Evolutionary conservation across 2,888 invertebrate species (phyloP).

Genomic region (Andrena praecox): DNA sequence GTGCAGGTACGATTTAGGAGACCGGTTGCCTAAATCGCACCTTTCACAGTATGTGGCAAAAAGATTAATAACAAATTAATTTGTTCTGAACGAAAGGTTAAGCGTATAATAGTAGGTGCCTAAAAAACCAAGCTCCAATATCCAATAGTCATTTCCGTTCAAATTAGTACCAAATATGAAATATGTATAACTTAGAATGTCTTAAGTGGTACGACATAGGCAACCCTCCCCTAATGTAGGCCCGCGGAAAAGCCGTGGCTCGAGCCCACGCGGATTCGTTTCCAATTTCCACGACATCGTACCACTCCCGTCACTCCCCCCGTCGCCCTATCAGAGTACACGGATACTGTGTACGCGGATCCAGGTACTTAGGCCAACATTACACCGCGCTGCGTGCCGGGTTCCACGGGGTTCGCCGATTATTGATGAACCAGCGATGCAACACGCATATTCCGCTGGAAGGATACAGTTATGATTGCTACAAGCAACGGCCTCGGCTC

Average conservation of each 20-base stretch:
- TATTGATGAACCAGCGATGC: conserved; percentile 70
- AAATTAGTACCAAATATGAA: too few species aligned
- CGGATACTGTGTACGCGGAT: conserved; percentile 38
- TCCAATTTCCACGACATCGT: conserved; percentile 56
- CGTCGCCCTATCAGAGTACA: conserved; percentile 9
- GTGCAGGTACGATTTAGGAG: too few species aligned
- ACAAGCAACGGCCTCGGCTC: conserved; percentile 58
- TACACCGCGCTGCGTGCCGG: conserved; percentile 64
- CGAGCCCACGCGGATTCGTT: conserved; percentile 40
- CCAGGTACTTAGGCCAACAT: conserved; percentile 60
- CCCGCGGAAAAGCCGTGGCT: conserved; percentile 20
- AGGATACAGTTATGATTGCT: conserved; percentile 79
- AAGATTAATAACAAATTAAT: too few species aligned
- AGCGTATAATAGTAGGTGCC: too few species aligned
- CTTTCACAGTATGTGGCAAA: too few species aligned
- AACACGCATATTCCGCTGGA: conserved; percentile 62
- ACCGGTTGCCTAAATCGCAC: too few species aligned
- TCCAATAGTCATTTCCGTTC: too few species aligned
- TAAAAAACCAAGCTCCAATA: too few species aligned
- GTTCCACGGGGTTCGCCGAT: conserved; percentile 65
- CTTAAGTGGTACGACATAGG: too few species aligned
- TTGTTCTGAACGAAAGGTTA: too few species aligned
- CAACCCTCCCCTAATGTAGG: too few species aligned
- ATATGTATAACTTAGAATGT: too few species aligned
- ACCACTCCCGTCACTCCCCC: conserved; percentile 15